Evolutionary conservation across 2,888 invertebrate species (phyloP).

Genomic region (Drosophila birchii): DNA sequence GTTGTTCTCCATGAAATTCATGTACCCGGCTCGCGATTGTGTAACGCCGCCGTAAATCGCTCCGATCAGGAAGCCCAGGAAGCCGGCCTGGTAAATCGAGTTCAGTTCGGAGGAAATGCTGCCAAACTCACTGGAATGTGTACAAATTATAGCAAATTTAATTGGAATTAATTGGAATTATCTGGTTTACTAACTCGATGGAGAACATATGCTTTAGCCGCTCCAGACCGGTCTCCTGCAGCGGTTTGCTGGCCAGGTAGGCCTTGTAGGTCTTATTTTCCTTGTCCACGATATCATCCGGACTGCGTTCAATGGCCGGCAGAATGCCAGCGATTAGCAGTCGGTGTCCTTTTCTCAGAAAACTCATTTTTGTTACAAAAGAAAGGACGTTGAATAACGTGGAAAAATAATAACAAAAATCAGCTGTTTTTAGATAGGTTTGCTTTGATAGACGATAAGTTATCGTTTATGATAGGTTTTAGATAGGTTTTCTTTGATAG

Average conservation of each 20-base stretch:
- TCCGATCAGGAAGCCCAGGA: slow-evolving; percentile 88
- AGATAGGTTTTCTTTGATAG: background rate
- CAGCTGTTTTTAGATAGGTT: slow-evolving; percentile 57
- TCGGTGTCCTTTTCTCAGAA: slow-evolving; percentile 62
- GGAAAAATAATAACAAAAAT: slow-evolving; percentile 29
- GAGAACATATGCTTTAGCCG: slow-evolving; percentile 82
- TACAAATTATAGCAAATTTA: background rate
- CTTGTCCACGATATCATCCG: slow-evolving; percentile 69
- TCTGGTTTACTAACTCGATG: slow-evolving; percentile 75
- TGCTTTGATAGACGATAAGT: background rate
- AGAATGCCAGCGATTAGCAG: slow-evolving; percentile 74
- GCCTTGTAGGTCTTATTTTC: slow-evolving; percentile 81
- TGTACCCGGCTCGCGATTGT: slow-evolving; percentile 87
- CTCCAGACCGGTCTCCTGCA: slow-evolving; percentile 82
- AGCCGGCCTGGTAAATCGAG: slow-evolving; percentile 87
- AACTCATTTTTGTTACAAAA: slow-evolving; percentile 56
- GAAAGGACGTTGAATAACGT: slow-evolving; percentile 59
- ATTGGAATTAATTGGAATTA: too few relatives aligned
- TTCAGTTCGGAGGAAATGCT: slow-evolving; percentile 87
- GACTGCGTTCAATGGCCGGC: slow-evolving; percentile 56
- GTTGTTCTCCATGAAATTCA: slow-evolving; percentile 90
- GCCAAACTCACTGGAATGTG: slow-evolving; percentile 87
- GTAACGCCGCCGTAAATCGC: slow-evolving; percentile 88
- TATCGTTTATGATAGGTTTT: background rate
- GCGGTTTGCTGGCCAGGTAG: slow-evolving; percentile 62